Conservation (phyloP, 1,140 invertebrate genomes). For the Tetramorium simillimum region DNA sequence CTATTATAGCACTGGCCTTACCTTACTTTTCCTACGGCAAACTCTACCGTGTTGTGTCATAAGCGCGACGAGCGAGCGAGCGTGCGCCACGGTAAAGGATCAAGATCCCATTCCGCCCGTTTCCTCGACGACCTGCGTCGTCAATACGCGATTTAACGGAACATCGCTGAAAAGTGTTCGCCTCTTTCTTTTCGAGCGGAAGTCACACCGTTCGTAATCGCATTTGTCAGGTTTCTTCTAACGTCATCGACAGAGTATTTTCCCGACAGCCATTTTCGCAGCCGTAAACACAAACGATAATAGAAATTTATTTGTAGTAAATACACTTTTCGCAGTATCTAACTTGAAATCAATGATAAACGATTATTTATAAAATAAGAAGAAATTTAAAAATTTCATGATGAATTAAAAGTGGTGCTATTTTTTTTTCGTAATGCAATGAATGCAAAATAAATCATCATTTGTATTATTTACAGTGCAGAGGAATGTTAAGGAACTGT, state of each 20-base stretch:
- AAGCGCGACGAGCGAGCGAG: conserved; percentile 73
- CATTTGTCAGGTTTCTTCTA: neutral
- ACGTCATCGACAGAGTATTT: neutral
- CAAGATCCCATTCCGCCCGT: conserved; percentile 62
- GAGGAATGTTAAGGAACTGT: neutral
- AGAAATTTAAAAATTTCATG: neutral
- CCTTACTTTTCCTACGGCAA: conserved; percentile 85
- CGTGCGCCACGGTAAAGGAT: conserved; percentile 46
- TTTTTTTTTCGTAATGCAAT: neutral
- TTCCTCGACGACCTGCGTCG: neutral
- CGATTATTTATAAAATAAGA: neutral
- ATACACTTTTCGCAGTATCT: neutral
- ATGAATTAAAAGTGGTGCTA: neutral
- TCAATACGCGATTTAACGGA: conserved; percentile 34
- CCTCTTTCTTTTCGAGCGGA: neutral
- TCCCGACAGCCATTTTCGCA: neutral
- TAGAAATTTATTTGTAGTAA: neutral
- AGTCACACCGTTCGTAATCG: neutral
- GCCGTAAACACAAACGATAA: neutral
- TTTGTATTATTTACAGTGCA: neutral
- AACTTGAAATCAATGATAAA: neutral
- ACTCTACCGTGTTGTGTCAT: conserved; percentile 84
- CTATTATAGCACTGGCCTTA: conserved; percentile 86
- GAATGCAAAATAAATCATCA: neutral
- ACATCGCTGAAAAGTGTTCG: conserved; percentile 9